Evolutionary conservation across 1,140 invertebrate species (phyloP).

Genomic region (Onthophagus taurus): DNA sequence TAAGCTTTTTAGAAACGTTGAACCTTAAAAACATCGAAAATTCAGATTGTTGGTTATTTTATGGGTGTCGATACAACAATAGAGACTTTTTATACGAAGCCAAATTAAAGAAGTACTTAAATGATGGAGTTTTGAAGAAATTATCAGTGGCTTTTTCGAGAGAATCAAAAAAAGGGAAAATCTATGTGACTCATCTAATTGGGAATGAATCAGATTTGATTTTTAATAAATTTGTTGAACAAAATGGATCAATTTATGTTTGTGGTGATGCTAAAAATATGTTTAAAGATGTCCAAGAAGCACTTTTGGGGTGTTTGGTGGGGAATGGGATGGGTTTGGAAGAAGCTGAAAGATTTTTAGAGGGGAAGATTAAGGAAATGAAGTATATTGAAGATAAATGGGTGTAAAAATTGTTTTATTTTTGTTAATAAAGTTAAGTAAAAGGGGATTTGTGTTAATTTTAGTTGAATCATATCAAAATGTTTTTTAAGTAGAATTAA

Average conservation of each 20-base stretch:
- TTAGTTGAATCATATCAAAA: too few relatives aligned
- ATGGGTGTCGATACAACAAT: conserved; percentile 60
- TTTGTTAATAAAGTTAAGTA: too few relatives aligned
- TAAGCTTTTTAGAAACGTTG: conserved; percentile 53
- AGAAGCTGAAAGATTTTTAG: conserved; percentile 37
- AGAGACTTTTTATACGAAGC: conserved; percentile 54
- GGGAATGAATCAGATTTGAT: conserved; percentile 44
- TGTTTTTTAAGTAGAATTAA: too few relatives aligned
- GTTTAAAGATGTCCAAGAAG: conserved; percentile 54
- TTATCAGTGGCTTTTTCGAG: conserved; percentile 58
- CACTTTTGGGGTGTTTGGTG: conserved; percentile 46
- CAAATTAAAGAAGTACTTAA: conserved; percentile 46
- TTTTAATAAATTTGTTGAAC: conserved; percentile 45
- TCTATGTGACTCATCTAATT: conserved; percentile 56
- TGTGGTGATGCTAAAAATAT: conserved; percentile 72
- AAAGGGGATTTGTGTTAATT: too few relatives aligned
- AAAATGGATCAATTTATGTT: conserved; percentile 54
- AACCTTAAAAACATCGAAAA: conserved; percentile 27
- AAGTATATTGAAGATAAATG: conserved; percentile 48
- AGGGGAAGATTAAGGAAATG: conserved; percentile 38
- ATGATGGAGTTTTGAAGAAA: conserved; percentile 42
- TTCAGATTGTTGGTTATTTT: conserved; percentile 55
- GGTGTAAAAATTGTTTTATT: conserved; percentile 39
- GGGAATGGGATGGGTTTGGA: conserved; percentile 33
- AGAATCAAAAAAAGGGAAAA: conserved; percentile 38